Conservation (phyloP, 2,888 invertebrate genomes). For the Oconnorella tubifera region DNA sequence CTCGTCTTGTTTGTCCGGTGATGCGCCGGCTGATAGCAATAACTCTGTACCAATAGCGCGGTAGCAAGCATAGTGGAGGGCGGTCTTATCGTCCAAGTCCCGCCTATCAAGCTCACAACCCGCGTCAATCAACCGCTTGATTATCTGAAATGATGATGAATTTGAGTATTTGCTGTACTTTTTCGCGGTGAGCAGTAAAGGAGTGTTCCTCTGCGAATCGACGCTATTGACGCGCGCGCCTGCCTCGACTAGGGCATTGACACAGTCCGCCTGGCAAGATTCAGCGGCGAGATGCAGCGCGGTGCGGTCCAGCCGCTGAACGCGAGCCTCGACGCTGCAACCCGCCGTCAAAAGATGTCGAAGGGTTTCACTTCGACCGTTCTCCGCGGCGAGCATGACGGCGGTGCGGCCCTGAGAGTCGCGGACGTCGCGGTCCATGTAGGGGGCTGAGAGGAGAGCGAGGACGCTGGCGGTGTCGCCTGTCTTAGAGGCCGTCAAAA, state of each 20-base stretch:
- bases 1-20: slow-evolving; percentile 43
- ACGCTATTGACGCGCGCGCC: slow-evolving; percentile 40
- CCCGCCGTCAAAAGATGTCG: slow-evolving; percentile 22
- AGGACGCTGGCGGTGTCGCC: neutral
- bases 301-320: slow-evolving; percentile 30
- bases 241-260: slow-evolving; percentile 37
- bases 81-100: slow-evolving; percentile 50
- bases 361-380: slow-evolving; percentile 23
- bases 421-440: slow-evolving; percentile 29
- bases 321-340: slow-evolving; percentile 31
- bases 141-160: neutral
- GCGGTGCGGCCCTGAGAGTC: slow-evolving; percentile 37
- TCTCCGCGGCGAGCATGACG: slow-evolving; percentile 36
- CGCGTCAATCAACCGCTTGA: slow-evolving; percentile 20
- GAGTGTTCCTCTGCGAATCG: slow-evolving; percentile 42
- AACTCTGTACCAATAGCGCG: slow-evolving; percentile 44
- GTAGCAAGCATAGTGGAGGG: slow-evolving; percentile 56
- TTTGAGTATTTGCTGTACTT: slow-evolving; percentile 11
- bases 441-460: neutral
- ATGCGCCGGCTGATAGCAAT: slow-evolving; percentile 44
- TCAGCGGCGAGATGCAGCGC: slow-evolving; percentile 44
- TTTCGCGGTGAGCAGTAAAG: slow-evolving; percentile 43
- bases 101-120: slow-evolving; percentile 13
- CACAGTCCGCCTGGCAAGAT: slow-evolving; percentile 38
- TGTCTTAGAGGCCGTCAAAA: no score